Conservation (phyloP, 2,797 vertebrate species). For the Phylloscopus collybita region DNA sequence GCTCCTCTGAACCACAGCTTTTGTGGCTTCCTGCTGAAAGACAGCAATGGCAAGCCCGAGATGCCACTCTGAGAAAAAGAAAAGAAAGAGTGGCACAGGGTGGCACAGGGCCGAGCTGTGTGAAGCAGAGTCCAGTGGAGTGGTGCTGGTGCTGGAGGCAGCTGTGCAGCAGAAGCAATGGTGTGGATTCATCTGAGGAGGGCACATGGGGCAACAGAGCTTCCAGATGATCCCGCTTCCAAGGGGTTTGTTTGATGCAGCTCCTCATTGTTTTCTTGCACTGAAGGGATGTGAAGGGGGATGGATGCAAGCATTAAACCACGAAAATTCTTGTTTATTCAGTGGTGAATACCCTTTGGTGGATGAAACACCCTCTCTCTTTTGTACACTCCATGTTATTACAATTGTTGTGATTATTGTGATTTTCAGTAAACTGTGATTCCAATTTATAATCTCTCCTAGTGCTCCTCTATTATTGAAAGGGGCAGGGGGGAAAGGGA, state of each 20-base stretch:
- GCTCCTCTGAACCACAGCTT: neutral
- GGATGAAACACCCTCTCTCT: neutral
- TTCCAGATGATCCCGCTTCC: neutral
- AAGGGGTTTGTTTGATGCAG: accelerated
- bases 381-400: neutral
- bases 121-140: neutral
- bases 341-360: neutral
- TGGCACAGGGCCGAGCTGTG: neutral
- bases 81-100: too few species aligned
- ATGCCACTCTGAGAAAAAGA: too few species aligned
- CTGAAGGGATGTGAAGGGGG: neutral
- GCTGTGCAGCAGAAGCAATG: accelerated
- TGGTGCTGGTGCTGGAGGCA: accelerated
- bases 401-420: neutral
- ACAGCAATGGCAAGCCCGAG: accelerated
- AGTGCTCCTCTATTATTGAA: neutral
- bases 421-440: neutral
- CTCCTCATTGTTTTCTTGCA: neutral
- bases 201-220: accelerated
- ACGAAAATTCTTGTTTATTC: accelerated
- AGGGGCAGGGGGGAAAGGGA: neutral
- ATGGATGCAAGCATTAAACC: too few species aligned
- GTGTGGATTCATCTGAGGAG: accelerated
- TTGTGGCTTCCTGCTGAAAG: accelerated
- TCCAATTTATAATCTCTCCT: neutral